Base-by-base conservation (phyloP, 2,113 vertebrate species). In the Triplophysa dalaica region DNA sequence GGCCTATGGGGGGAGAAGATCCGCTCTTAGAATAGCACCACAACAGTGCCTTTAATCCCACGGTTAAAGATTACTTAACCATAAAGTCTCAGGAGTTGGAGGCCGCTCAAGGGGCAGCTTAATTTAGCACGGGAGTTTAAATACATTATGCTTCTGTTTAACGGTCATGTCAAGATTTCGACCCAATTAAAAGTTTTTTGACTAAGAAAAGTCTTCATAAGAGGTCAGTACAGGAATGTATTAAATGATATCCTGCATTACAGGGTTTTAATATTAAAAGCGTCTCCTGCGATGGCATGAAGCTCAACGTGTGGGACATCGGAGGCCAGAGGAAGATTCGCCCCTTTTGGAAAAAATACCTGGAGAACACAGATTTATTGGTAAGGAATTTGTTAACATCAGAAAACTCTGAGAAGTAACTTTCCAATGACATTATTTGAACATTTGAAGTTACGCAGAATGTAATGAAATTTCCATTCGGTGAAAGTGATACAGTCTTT, bases 221-320 rank as follows among this genome's bases (percentile, higher is more conserved):
- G 14, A 54, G 50, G 50, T 17, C 14, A 6, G 29, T 29, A 4
- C 29, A 7, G 33, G 33, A 38, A 7, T 38, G 33, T 38, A 38
- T 38, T 1, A 38, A 38, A 38, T 38, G 33, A 38, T 38, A 6
- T 38, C 29, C 33, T 38, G 5, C 33, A 21, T 63, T 64, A 14
- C 69, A 94, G 93, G 93, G 93, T 54, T 94, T 94, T 82, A 93
- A 93, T 76, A 91, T 94, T 67, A 93, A 94, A 84, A 94, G 91
- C 0, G 79, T 93, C 33, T 88, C 91, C 24, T 91, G 90, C 0
- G 86, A 93, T 0, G 90, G 91, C 41, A 86, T 94, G 87, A 93
- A 92, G 84, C 86, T 94, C 21, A 92, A 90, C 0, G 89, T 94
- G 13, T 94, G 93, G 93, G 92, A 94, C 77, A 93, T 94, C 0